Conservation (phyloP, 2,888 invertebrate genomes). For the Cistogaster globosa region DNA sequence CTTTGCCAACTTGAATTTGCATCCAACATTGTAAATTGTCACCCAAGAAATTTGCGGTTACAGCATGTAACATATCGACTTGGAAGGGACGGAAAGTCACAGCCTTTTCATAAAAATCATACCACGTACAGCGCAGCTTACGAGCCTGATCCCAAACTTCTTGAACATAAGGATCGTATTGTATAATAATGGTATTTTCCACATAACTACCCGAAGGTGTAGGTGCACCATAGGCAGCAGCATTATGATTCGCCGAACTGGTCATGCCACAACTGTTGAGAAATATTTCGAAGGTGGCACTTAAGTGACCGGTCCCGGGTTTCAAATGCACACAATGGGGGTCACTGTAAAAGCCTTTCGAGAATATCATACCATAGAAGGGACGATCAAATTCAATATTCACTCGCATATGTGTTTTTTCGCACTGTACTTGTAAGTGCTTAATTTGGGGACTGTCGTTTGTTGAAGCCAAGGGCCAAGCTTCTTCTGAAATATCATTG, state of each 20-base stretch:
- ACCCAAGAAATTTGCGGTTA: conserved; percentile 96
- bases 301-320: conserved; percentile 94
- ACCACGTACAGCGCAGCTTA: conserved; percentile 96
- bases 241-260: conserved; percentile 94
- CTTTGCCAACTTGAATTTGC: conserved; percentile 98
- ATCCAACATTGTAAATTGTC: conserved; percentile 98
- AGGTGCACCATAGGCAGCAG: conserved; percentile 92
- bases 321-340: conserved; percentile 95
- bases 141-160: conserved; percentile 97
- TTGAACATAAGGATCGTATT: conserved; percentile 97
- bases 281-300: conserved; percentile 96
- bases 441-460: conserved; percentile 95
- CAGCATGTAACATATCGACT: conserved; percentile 97
- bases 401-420: conserved; percentile 97
- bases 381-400: conserved; percentile 97
- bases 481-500: conserved; percentile 88
- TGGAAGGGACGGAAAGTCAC: conserved; percentile 97
- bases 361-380: conserved; percentile 98
- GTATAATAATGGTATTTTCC: conserved; percentile 96
- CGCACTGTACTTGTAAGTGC: conserved; percentile 96
- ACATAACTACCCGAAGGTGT: conserved; percentile 96
- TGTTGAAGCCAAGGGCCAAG: conserved; percentile 94
- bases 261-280: conserved; percentile 97
- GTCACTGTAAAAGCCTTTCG: conserved; percentile 96
- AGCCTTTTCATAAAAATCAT: conserved; percentile 97